These are phyloP conservation scores for Urocynchramus pylzowi DNA, from an alignment of 2,113 vertebrate genomes.

Conservation along the genomic window DNA sequence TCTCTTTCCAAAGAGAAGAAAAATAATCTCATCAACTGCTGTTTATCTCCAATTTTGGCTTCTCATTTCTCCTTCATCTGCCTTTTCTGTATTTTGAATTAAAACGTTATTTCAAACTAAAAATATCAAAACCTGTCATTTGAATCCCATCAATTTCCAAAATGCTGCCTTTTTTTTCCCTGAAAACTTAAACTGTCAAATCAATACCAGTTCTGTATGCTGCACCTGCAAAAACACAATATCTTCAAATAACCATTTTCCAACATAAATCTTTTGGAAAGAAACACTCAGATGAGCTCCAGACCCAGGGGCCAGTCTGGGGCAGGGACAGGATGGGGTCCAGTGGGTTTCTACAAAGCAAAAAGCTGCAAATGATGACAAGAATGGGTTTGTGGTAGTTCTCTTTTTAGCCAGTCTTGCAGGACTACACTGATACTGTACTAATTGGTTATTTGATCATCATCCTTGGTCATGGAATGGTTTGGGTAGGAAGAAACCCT, in stretches of 20 bases:
- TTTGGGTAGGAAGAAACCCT: neutral
- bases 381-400: neutral
- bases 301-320: neutral
- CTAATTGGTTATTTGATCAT: neutral
- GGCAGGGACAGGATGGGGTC: accelerated
- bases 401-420: neutral
- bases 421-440: accelerated
- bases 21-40: neutral
- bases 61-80: neutral
- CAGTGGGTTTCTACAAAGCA: neutral
- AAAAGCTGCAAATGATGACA: neutral
- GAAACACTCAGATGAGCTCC: neutral
- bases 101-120: neutral
- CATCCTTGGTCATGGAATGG: neutral
- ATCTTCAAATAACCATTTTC: neutral
- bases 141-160: neutral
- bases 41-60: neutral
- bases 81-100: neutral
- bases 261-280: neutral
- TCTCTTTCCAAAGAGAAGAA: neutral
- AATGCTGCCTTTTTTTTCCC: neutral
- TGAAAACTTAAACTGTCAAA: constrained; percentile 2
- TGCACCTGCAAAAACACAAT: neutral
- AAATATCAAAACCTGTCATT: constrained; percentile 37
- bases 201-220: neutral